phyloP scores from a whole-genome alignment of 2,113 vertebrate species.

The Nycticryphes semicollaris region DNA sequence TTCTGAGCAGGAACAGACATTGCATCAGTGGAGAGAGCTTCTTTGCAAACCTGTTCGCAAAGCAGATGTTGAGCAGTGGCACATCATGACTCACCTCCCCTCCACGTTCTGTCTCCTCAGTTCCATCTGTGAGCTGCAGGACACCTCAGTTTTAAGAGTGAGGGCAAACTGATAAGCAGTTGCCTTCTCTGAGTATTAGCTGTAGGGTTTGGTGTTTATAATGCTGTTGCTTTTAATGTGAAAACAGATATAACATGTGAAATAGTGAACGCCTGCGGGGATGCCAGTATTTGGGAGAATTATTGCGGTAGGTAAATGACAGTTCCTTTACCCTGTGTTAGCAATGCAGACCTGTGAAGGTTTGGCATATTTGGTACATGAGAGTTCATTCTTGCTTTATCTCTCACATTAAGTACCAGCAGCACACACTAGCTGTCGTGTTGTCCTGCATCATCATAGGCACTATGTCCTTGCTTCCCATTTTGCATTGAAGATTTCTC shows the following conservation, averaged over 20 bases:
- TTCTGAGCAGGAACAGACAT: neutral
- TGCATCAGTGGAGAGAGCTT: neutral
- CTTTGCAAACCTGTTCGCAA: neutral
- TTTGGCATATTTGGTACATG: neutral
- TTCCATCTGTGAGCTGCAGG: neutral
- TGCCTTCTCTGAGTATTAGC: neutral
- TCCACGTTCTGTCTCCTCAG: neutral
- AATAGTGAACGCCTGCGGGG: neutral
- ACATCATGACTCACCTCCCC: neutral
- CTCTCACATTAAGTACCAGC: neutral
- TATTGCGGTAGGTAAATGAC: neutral
- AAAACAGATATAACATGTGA: neutral
- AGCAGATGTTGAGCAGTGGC: neutral
- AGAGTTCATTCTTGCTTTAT: neutral
- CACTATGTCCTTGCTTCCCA: neutral
- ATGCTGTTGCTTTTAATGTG: neutral
- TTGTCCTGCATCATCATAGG: neutral
- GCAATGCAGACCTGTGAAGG: neutral
- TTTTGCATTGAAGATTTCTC: neutral
- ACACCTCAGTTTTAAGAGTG: neutral
- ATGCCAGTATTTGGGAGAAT: neutral
- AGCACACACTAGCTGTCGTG: accelerated
- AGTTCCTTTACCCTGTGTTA: neutral
- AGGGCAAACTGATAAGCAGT: neutral
- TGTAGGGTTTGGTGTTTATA: neutral